Evolutionary conservation across 2,797 vertebrate genomes (phyloP).

Genomic region (Spinibarbus caldwelli): DNA sequence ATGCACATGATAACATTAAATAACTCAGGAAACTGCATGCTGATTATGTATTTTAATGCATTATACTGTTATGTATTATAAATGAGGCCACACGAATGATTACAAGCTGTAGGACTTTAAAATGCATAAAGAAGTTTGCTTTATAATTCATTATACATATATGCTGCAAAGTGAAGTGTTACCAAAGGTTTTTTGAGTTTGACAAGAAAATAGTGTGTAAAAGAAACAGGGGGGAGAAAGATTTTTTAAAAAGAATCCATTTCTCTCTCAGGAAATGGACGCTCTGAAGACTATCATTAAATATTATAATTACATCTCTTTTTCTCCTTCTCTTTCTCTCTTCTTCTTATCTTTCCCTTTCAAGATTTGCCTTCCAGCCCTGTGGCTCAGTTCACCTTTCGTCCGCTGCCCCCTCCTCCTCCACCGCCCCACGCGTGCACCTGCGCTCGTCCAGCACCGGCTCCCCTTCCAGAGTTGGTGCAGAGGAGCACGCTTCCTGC

Average conservation of each 20-base stretch:
- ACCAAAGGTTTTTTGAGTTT: background rate
- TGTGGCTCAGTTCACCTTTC: constrained; percentile 51
- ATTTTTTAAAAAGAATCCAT: constrained; percentile 15
- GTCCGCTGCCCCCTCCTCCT: constrained; percentile 55
- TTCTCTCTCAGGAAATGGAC: constrained; percentile 23
- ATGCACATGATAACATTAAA: background rate
- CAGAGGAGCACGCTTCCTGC: constrained; percentile 85
- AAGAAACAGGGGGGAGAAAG: background rate
- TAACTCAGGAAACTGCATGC: background rate
- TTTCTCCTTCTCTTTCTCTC: background rate
- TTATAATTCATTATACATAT: constrained; percentile 10
- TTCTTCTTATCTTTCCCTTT: constrained; percentile 29
- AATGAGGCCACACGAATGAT: background rate
- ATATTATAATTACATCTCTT: background rate
- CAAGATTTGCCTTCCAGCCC: constrained; percentile 59
- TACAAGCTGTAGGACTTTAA: background rate
- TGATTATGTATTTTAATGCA: background rate
- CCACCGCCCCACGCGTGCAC: constrained; percentile 54
- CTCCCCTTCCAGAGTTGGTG: constrained; percentile 71
- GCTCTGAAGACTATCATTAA: constrained; percentile 29
- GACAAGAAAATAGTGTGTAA: constrained; percentile 22
- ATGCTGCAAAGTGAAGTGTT: background rate
- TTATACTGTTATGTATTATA: background rate
- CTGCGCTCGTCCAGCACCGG: constrained; percentile 51
- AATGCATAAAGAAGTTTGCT: background rate